Base-by-base conservation (phyloP, 2,113 vertebrate species). In the Dolichotis patagonum region DNA sequence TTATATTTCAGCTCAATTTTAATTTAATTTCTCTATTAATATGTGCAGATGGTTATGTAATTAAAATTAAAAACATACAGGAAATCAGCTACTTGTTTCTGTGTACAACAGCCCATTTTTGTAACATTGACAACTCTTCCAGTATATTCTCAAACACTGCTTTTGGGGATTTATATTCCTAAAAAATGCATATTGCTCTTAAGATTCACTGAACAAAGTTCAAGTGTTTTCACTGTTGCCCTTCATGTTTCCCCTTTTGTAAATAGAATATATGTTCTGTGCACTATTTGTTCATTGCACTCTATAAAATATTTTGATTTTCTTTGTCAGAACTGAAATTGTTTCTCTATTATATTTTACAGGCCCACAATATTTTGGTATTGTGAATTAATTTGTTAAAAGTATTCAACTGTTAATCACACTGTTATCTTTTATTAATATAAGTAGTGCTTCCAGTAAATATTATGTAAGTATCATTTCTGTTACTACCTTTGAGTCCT, bases 1-100 rank as follows among this genome's bases (percentile, higher is more conserved):
- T 63, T 73, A 58, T 63, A 67, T 65, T 89, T 82, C 58, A 49
- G 17, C 4, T n/a, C 60, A 69, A 43, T 85, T 73, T 78, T 41
- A 90, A 69, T 60, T 65, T 90, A 41, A 92, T 82, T 82, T 93
- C 69, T 67, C 24, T 58, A 69, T 41, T 32, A 85, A 77, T 83
- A 24, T 1, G 78, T 26, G 3, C 30, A 91, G 56, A 9, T 80
- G 7, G 14, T 88, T 85, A 35, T 24, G 60, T 67, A 63, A 87
- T 90, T 90, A 63, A 82, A 63, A 96, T 88, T 52, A 17, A 96
- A 95, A 71, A 43, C 35, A 56, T n/a, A 71, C 4, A 35, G 12
- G 20, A 69, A 82, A 32, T 52, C 46, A 89, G 2, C 3, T 28
- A 82, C 28, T 10, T 1, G 10, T 73, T 69, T 17, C 26, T 52